phyloP scores from a whole-genome alignment of 2,797 vertebrate species.

The Lemur catta region DNA sequence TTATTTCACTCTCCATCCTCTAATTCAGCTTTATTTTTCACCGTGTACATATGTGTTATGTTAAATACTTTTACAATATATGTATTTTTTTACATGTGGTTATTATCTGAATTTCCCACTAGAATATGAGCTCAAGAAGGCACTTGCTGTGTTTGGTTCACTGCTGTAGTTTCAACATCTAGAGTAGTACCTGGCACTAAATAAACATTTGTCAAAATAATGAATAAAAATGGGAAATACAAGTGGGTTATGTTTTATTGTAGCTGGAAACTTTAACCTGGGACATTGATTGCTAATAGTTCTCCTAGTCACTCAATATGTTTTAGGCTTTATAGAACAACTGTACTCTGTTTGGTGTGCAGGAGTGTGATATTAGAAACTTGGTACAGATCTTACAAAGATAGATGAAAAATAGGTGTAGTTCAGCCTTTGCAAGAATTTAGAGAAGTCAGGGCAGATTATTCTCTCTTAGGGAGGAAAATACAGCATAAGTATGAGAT shows the following conservation, averaged over 20 bases:
- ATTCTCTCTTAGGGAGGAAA: not conserved
- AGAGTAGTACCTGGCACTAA: not conserved
- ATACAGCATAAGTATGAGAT: not conserved
- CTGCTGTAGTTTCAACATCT: not conserved
- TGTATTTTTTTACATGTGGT: not conserved
- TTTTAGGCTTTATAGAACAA: not conserved
- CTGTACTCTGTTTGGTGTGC: not conserved
- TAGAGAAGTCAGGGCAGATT: not conserved
- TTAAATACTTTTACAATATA: not conserved
- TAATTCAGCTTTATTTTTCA: not conserved
- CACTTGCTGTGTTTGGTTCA: slow-evolving; percentile 3
- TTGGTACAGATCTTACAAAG: not conserved
- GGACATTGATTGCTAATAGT: not conserved
- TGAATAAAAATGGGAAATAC: not conserved
- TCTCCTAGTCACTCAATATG: not conserved
- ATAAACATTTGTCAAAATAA: not conserved
- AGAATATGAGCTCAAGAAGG: not conserved
- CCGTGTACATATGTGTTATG: not conserved
- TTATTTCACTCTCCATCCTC: not conserved
- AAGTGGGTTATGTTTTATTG: not conserved
- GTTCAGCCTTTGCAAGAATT: not conserved
- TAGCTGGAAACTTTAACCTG: not conserved
- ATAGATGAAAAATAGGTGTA: not conserved
- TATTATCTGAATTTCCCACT: not conserved
- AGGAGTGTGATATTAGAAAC: not conserved